Percentiles rank a stretch among this genome's conserved stretches.
Evolutionary conservation across 2,797 vertebrate species (phyloP).

Genomic region (Rhinatrema bivittatum): DNA sequence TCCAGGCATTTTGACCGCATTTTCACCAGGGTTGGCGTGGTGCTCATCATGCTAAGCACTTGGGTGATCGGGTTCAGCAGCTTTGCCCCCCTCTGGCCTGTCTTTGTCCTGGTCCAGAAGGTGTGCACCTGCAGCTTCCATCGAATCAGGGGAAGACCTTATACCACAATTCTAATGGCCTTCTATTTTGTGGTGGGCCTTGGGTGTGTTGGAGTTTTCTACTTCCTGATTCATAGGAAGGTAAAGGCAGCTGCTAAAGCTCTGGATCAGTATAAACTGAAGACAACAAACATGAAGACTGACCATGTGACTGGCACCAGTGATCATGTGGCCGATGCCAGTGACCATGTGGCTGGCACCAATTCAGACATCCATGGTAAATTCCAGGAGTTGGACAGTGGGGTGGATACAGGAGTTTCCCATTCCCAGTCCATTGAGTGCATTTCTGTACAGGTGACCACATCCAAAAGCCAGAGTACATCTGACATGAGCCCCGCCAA

Average conservation of each 20-base stretch:
- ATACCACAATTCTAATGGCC: slow-evolving; percentile 72
- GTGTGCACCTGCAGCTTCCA: slow-evolving; percentile 89
- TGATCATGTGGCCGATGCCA: too few relatives aligned
- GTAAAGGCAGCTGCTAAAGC: slow-evolving; percentile 57
- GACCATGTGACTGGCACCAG: slow-evolving; percentile 9
- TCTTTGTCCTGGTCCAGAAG: slow-evolving; percentile 66
- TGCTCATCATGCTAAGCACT: slow-evolving; percentile 46
- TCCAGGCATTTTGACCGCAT: slow-evolving; percentile 56
- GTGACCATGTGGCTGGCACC: slow-evolving; percentile 8
- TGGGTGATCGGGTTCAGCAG: slow-evolving; percentile 66
- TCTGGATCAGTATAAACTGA: slow-evolving; percentile 62
- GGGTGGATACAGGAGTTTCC: slow-evolving; percentile 40
- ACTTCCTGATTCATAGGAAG: slow-evolving; percentile 72
- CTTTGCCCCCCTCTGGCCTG: slow-evolving; percentile 70
- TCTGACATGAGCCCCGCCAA: slow-evolving; percentile 17
- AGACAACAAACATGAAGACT: slow-evolving; percentile 20
- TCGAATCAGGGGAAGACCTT: slow-evolving; percentile 65
- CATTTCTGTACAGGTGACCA: slow-evolving; percentile 5
- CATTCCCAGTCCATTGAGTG: slow-evolving; percentile 20
- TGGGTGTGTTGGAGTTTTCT: slow-evolving; percentile 70
- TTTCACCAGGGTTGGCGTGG: slow-evolving; percentile 52
- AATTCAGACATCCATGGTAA: not conserved
- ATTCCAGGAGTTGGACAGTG: slow-evolving; percentile 40
- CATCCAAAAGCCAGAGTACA: slow-evolving; percentile 12
- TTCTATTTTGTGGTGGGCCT: slow-evolving; percentile 75